Base-by-base conservation (phyloP, 2,888 invertebrate genomes). In the Melolontha melolontha region DNA sequence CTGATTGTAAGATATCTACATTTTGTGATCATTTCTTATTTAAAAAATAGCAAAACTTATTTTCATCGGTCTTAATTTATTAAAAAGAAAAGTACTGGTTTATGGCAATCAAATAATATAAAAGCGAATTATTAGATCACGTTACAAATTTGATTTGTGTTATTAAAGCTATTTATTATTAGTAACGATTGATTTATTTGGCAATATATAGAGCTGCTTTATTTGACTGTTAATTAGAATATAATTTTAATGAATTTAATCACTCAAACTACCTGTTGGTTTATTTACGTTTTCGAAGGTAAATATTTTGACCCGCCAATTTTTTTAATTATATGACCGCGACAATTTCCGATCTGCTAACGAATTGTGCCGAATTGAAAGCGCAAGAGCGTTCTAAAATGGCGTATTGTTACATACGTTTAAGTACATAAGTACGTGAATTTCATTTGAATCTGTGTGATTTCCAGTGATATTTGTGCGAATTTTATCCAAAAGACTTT, bases 391-490 rank as follows among this genome's bases (percentile, higher is more conserved):
- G 51, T 50, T 67, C 34, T 67, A 73, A 73, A 79, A 81, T 81
- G 81, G 81, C 80, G 80, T 80, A 79, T 78, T 73, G 76, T 76
- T 77, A 77, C 78, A 76, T 77, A 75, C 77, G 76, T 78, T 79
- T 77, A 75, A 75, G 75, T 76, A 76, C 79, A 79, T 79, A 79
- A 62, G 59, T 62, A 80, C 78, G 79, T 76, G 78, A 79, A 79
- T 79, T 79, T 77, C 75, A 76, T 73, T 77, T 74, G 78, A 78
- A 79, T 78, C 76, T 79, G 80, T 80, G 80, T 81, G 80, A 81
- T 82, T 82, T 79, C 78, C 78, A 82, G 82, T 82, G 82, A 83
- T 83, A 83, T 82, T 80, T 80, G 81, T 82, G 82, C 81, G 82
- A 81, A 81, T 81, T 81, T 81, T 78, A 81, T 78, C 78, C 78